A percentile compares a stretch with the other conserved stretches of the same genome.
phyloP scores from a whole-genome alignment of 2,113 vertebrate genomes.

The Cyprinodon tularosa region DNA sequence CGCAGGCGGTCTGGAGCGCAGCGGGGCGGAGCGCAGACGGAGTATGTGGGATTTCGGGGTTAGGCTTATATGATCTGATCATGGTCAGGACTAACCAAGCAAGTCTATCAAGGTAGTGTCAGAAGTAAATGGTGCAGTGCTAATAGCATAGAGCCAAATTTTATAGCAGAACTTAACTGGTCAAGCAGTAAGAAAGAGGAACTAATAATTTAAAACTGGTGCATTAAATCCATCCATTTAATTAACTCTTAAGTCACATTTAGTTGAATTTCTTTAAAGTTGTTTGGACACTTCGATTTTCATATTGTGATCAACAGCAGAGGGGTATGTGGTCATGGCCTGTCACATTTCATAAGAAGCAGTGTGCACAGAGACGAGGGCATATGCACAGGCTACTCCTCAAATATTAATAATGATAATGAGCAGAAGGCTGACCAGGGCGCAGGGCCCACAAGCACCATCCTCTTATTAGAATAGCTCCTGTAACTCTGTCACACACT shows the following conservation, averaged over 20 bases:
- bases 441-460: conserved; percentile 53
- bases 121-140: not conserved
- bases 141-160: not conserved
- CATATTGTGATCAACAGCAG: conserved; percentile 54
- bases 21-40: too few species aligned
- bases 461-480: conserved; percentile 74
- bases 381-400: conserved; percentile 66
- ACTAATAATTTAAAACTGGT: not conserved
- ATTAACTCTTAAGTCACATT: not conserved
- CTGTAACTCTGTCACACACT: conserved; percentile 49
- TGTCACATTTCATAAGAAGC: conserved; percentile 69
- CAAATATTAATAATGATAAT: conserved; percentile 78
- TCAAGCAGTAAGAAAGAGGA: not conserved
- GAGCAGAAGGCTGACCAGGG: conserved; percentile 71
- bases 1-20: too few species aligned
- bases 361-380: conserved; percentile 56
- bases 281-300: conserved; percentile 32
- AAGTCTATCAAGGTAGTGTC: not conserved
- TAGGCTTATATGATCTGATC: not conserved
- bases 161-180: not conserved
- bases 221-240: not conserved
- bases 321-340: conserved; percentile 39
- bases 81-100: too few species aligned
- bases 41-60: too few species aligned
- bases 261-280: conserved; percentile 5